Evolutionary conservation across 2,797 vertebrate species (phyloP), one percentile per base, ranked within the genome.

Genomic region (Ctenochaetus hawaiiensis): DNA sequence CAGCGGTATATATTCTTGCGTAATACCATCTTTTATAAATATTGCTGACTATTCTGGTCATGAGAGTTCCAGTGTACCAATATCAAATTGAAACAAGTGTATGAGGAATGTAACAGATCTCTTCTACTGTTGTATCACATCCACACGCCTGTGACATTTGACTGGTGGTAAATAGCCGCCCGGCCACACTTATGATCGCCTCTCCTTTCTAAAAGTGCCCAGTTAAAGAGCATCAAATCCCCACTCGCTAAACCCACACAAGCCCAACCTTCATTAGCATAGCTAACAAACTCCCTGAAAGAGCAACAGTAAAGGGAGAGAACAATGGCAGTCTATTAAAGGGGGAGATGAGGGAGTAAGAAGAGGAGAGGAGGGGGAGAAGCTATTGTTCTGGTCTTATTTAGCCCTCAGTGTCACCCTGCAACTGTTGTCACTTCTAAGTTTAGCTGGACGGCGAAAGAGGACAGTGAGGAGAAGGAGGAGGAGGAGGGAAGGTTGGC

Each of bases 371-470:
- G 41, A 22, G 52, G 77, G 73, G 81, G 58, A 30, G 37, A 23
- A 37, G 84, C 89, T 91, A 93, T 95, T 94, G 93, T 95, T 89
- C 91, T 91, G 83, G 77, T 90, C 90, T 86, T 89, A 91, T 94
- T 94, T 95, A 94, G 93, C 85, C 80, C 76, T 89, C 81, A 87
- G 91, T 92, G 91, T 94, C 92, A 93, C 89, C 87, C 87, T 92
- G 92, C 92, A 94, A 94, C 94, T 95, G 94, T 94, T 95, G 92
- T 94, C 94, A 93, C 91, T 77, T 95, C 95, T 95, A 96, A 94
- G 89, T 95, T 94, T 94, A 94, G 93, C 87, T 8, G 72, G 78
- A 87, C 62, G 65, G 82, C 89, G 83, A 81, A 87, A 89, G 90
- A 90, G 89, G 87, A 87, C 79, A 74, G 77, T 0, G 58, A 72